A percentile compares a stretch with the other conserved stretches of the same genome.
phyloP scores from a whole-genome alignment of 2,888 invertebrate genomes.

The Lacanobia oleracea region DNA sequence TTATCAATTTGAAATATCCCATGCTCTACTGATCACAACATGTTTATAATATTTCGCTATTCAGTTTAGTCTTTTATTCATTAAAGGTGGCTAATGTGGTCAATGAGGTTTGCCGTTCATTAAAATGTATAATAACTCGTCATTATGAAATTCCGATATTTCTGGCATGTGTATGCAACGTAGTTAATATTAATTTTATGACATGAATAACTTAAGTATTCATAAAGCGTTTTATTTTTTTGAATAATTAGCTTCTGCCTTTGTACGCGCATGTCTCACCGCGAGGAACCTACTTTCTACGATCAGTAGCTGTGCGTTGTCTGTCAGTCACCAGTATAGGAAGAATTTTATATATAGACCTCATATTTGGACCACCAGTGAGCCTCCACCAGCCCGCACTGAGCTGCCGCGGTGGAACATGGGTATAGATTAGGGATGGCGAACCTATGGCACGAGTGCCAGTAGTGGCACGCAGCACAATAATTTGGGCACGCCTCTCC shows the following conservation, averaged over 20 bases:
- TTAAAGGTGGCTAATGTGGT: conserved; percentile 14
- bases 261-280: too few species aligned
- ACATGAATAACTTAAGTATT: not conserved
- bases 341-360: too few species aligned
- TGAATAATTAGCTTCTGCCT: not conserved
- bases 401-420: not conserved
- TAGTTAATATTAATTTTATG: not conserved
- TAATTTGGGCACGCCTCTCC: too few species aligned
- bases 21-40: not conserved
- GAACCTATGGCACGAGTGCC: too few species aligned
- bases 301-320: too few species aligned
- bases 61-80: conserved; percentile 3
- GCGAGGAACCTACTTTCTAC: too few species aligned
- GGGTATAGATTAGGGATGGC: too few species aligned
- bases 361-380: not conserved
- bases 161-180: not conserved
- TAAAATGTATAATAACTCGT: conserved; percentile 13
- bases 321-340: too few species aligned
- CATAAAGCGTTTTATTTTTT: not conserved
- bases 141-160: not conserved
- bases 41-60: conserved; percentile 2
- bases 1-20: not conserved
- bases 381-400: not conserved
- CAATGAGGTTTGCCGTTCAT: conserved; percentile 22
- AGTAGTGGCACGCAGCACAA: too few species aligned